Conservation (phyloP, 2,888 invertebrate species). For the Dasypogon diadema region DNA sequence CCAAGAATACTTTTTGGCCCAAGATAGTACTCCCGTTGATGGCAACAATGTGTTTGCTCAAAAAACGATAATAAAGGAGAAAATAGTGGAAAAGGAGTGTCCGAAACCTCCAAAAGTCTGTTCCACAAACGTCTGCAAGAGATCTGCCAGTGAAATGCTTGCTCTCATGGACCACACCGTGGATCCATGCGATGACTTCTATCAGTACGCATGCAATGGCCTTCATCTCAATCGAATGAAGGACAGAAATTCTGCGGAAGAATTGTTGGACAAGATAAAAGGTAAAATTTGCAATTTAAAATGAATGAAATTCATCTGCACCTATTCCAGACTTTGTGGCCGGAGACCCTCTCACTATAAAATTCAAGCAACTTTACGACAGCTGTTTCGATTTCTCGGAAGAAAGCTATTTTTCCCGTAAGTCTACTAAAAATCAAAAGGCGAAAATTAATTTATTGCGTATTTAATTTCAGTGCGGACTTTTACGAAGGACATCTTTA, state of each 20-base stretch:
- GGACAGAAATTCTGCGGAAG: constrained; percentile 35
- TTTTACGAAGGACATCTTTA: constrained; percentile 21
- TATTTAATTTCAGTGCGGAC: background rate
- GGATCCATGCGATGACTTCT: constrained; percentile 55
- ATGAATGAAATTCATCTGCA: too few relatives aligned
- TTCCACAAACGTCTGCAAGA: constrained; percentile 52
- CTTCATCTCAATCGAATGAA: constrained; percentile 49
- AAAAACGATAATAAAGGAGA: constrained; percentile 7
- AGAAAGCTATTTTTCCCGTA: constrained; percentile 21
- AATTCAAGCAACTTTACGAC: constrained; percentile 47
- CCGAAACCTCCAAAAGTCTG: constrained; percentile 38
- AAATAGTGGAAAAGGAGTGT: constrained; percentile 26
- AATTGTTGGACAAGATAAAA: constrained; percentile 34
- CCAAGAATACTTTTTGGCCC: background rate
- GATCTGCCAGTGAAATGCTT: constrained; percentile 53
- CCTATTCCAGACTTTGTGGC: constrained; percentile 17
- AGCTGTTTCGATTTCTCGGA: constrained; percentile 43
- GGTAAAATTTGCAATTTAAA: constrained; percentile 30
- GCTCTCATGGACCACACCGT: constrained; percentile 52
- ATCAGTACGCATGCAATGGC: constrained; percentile 53
- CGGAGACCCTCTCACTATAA: background rate
- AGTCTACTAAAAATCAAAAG: background rate
- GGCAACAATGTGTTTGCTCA: background rate
- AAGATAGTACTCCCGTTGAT: background rate
- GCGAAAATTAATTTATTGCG: background rate